phyloP scores from a whole-genome alignment of 1,140 invertebrate species.

The Dendrolimus kikuchii region DNA sequence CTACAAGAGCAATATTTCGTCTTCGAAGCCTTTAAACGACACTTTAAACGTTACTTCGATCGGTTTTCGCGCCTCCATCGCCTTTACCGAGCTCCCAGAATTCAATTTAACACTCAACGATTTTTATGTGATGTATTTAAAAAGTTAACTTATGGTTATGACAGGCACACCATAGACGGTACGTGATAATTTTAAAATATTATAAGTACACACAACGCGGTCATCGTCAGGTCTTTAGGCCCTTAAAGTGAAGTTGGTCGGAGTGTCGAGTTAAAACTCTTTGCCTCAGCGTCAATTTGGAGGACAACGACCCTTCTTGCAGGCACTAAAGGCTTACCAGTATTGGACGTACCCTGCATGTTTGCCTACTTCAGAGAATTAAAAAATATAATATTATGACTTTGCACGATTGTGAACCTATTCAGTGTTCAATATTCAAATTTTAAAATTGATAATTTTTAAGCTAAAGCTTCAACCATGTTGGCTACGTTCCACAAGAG shows the following conservation, averaged over 20 bases:
- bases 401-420: background rate
- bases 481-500: too few species aligned
- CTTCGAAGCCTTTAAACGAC: conserved; percentile 57
- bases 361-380: background rate
- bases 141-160: conserved; percentile 59
- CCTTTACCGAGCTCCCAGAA: conserved; percentile 53
- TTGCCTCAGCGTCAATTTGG: background rate
- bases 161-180: conserved; percentile 36
- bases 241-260: conserved; percentile 1
- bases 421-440: conserved; percentile 3
- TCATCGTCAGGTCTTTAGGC: conserved; percentile 29
- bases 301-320: background rate
- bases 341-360: too few species aligned
- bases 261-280: background rate
- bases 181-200: conserved; percentile 34
- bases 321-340: too few species aligned
- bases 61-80: conserved; percentile 61
- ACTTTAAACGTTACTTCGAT: conserved; percentile 53
- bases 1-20: conserved; percentile 57
- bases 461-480: too few species aligned
- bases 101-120: conserved; percentile 64
- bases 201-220: conserved; percentile 30
- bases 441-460: background rate
- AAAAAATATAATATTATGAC: conserved; percentile 1
- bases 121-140: conserved; percentile 46